Evolutionary conservation across 2,113 vertebrate species (phyloP).

Genomic region (Myotis lucifugus): DNA sequence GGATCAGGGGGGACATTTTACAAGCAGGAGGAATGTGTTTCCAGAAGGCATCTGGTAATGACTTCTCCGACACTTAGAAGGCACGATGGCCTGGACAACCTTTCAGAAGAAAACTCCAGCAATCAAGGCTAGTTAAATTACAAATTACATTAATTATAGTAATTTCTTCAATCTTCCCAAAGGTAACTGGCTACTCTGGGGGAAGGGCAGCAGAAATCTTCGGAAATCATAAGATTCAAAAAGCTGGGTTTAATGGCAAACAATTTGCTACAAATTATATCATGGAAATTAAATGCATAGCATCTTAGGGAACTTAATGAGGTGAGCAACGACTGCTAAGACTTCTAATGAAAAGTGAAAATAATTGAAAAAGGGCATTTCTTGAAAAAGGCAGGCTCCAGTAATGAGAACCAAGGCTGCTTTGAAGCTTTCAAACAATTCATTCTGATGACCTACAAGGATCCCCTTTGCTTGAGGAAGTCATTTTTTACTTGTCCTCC

Average conservation of each 20-base stretch:
- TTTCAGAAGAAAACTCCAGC: background rate
- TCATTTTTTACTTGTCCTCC: conserved; percentile 69
- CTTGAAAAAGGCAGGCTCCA: conserved; percentile 48
- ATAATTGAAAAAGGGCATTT: conserved; percentile 74
- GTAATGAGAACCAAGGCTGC: conserved; percentile 59
- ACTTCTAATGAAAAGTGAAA: conserved; percentile 77
- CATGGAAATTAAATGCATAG: conserved; percentile 55
- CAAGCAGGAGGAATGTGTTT: background rate
- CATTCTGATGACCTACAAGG: conserved; percentile 51
- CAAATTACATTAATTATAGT: background rate
- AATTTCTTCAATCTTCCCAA: background rate
- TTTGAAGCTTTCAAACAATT: conserved; percentile 68
- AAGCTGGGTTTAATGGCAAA: conserved; percentile 44
- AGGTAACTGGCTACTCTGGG: background rate
- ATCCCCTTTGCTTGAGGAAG: conserved; percentile 55
- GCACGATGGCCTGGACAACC: background rate
- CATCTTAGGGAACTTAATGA: conserved; percentile 70
- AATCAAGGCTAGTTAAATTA: background rate
- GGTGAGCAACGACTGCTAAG: conserved; percentile 57
- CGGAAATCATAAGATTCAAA: background rate
- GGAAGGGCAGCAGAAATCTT: background rate
- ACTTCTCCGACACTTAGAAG: background rate
- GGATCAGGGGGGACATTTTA: background rate
- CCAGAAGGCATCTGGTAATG: conserved; percentile 9
- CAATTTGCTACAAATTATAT: conserved; percentile 65